Conservation (phyloP, 2,113 vertebrate species). For the Phaethon lepturus region DNA sequence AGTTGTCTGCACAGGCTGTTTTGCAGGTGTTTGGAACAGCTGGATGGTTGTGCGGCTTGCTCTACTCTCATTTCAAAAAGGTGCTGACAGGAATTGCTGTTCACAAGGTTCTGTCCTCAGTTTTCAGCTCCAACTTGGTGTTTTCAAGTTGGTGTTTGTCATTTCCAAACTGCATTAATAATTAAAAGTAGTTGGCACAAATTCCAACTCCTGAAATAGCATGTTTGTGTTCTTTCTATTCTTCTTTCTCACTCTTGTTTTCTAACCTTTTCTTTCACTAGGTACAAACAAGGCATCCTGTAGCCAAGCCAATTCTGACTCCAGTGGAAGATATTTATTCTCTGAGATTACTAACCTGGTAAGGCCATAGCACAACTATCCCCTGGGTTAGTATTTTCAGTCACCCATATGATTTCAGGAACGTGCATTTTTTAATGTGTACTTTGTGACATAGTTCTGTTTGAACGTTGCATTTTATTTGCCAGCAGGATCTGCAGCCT, state of each 20-base stretch:
- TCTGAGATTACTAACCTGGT: constrained; percentile 56
- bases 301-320: neutral
- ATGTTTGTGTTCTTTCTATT: neutral
- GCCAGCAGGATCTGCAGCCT: neutral
- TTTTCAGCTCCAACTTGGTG: neutral
- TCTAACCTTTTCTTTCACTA: constrained; percentile 37
- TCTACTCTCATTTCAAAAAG: neutral
- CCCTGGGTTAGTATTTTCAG: neutral
- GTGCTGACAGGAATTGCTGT: neutral
- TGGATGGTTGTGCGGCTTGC: fast-evolving
- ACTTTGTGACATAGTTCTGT: neutral
- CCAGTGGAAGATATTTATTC: constrained; percentile 34
- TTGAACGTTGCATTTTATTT: neutral
- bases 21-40: neutral
- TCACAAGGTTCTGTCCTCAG: neutral
- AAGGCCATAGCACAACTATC: neutral
- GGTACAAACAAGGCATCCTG: constrained; percentile 26
- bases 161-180: neutral
- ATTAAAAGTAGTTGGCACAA: neutral
- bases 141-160: neutral
- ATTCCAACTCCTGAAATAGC: neutral
- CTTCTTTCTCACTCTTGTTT: neutral
- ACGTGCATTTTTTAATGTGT: neutral
- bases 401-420: fast-evolving
- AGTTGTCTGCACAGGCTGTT: neutral